Conservation (phyloP, 2,888 invertebrate genomes). For the Cheilosia vernalis region DNA sequence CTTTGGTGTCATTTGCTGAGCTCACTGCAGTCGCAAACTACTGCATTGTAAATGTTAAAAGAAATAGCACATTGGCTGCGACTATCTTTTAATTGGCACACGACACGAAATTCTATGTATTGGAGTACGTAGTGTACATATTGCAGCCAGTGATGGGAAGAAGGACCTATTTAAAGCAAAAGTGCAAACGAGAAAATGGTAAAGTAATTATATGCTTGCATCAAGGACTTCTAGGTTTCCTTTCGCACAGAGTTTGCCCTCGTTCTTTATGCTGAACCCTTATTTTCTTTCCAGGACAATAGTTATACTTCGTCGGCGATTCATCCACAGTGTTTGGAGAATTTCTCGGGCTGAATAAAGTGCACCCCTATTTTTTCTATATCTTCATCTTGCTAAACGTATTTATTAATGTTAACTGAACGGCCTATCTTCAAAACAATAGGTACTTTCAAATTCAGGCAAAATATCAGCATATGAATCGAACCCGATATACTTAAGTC, state of each 20-base stretch:
- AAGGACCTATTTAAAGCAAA: constrained; percentile 8
- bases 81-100: constrained; percentile 38
- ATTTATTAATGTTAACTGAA: too few relatives aligned
- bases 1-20: constrained; percentile 9
- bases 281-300: constrained; percentile 2
- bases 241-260: background rate
- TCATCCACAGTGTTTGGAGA: background rate
- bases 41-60: constrained; percentile 18
- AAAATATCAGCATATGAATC: too few relatives aligned
- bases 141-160: background rate
- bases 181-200: constrained; percentile 16
- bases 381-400: too few relatives aligned
- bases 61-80: constrained; percentile 31
- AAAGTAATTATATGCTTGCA: constrained; percentile 21
- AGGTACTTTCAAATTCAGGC: too few relatives aligned
- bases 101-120: constrained; percentile 13
- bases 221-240: constrained; percentile 7
- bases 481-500: too few relatives aligned
- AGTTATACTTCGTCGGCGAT: too few relatives aligned
- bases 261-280: background rate
- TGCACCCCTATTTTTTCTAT: too few relatives aligned
- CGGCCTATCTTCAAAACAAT: too few relatives aligned
- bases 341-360: background rate
- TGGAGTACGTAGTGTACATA: background rate
- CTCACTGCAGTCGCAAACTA: constrained; percentile 27